Conservation (phyloP, 2,113 vertebrate genomes). For the Hyla sarda region DNA sequence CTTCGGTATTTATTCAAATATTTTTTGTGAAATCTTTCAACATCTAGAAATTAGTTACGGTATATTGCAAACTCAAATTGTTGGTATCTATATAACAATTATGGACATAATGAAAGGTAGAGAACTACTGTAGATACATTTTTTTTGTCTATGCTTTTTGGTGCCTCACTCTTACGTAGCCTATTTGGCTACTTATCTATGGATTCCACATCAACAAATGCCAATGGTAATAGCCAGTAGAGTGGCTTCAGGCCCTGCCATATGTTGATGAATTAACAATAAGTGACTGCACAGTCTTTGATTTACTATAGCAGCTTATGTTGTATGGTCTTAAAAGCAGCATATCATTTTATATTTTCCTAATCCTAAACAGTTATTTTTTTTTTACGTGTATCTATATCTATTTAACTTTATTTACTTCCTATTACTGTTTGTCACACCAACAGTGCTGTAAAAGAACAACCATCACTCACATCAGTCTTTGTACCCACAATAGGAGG, state of each 20-base stretch:
- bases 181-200: slow-evolving; percentile 69
- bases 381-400: too few species aligned
- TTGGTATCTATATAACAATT: neutral
- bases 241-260: slow-evolving; percentile 67
- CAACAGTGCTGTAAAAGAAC: too few species aligned
- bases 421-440: too few species aligned
- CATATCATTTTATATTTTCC: neutral
- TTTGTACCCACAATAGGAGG: too few species aligned
- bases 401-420: too few species aligned
- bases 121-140: neutral
- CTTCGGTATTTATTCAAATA: slow-evolving; percentile 79
- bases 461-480: too few species aligned
- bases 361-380: too few species aligned
- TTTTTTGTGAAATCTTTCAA: slow-evolving; percentile 77
- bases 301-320: neutral
- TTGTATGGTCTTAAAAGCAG: too few species aligned
- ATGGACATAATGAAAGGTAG: neutral
- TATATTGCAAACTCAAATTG: slow-evolving; percentile 52
- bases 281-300: slow-evolving; percentile 3
- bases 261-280: slow-evolving; percentile 22
- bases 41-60: slow-evolving; percentile 63
- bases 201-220: slow-evolving; percentile 79
- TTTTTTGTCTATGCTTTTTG: neutral
- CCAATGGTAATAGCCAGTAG: slow-evolving; percentile 61
- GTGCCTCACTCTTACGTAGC: slow-evolving; percentile 61